These are phyloP conservation scores for Drosophila mayaguana DNA, from an alignment of 2,888 invertebrate species.

Conservation along the genomic window DNA sequence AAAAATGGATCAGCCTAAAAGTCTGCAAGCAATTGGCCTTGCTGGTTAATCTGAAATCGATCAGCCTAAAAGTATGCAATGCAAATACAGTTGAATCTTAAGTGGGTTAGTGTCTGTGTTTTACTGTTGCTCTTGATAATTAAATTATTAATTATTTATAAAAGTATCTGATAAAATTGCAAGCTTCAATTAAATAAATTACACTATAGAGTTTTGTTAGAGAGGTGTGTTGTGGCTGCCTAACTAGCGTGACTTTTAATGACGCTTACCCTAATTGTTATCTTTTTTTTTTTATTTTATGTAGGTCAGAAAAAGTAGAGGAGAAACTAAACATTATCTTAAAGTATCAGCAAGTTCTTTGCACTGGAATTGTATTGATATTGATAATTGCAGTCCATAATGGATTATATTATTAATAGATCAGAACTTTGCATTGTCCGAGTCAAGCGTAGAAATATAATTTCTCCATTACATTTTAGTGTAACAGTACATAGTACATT, in stretches of 20 bases:
- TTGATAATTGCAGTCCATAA: neutral
- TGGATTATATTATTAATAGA: neutral
- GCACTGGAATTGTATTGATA: too few relatives aligned
- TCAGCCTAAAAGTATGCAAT: slow-evolving; percentile 27
- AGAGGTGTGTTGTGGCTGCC: too few relatives aligned
- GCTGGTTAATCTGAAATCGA: too few relatives aligned
- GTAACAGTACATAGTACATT: too few relatives aligned
- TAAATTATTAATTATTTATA: neutral
- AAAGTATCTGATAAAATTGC: neutral
- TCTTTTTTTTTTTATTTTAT: too few relatives aligned
- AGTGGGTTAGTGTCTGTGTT: neutral
- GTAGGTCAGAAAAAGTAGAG: neutral
- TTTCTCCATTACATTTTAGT: too few relatives aligned
- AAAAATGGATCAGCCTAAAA: too few relatives aligned
- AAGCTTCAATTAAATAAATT: neutral
- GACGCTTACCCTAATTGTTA: too few relatives aligned
- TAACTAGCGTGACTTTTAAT: too few relatives aligned
- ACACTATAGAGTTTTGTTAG: too few relatives aligned
- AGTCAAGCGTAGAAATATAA: too few relatives aligned
- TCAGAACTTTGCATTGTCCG: neutral
- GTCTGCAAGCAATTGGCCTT: too few relatives aligned
- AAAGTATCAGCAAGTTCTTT: neutral
- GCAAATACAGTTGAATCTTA: neutral
- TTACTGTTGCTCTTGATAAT: neutral
- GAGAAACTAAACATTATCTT: neutral